Conservation (phyloP, 2,797 vertebrate genomes). For the Hypotaenidia okinawae region DNA sequence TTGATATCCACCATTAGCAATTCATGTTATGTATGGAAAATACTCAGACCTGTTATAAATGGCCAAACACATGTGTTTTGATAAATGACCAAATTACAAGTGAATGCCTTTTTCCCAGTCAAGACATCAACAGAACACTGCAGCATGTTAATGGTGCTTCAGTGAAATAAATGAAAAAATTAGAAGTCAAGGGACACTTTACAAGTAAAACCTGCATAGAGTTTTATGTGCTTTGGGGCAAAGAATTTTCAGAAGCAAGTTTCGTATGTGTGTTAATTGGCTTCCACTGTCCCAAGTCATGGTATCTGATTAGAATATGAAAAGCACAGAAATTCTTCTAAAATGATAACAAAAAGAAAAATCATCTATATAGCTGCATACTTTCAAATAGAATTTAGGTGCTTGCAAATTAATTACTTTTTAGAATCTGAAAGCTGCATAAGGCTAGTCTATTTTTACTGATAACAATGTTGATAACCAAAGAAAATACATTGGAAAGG, state of each 20-base stretch:
- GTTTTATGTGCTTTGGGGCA: not conserved
- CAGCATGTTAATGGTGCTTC: not conserved
- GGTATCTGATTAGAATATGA: not conserved
- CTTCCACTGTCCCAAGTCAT: not conserved
- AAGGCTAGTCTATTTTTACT: slow-evolving; percentile 28
- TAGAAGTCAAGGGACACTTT: not conserved
- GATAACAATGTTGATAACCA: not conserved
- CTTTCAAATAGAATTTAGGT: not conserved
- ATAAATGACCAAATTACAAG: not conserved
- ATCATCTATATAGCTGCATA: not conserved
- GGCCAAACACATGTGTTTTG: not conserved
- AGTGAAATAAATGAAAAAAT: not conserved
- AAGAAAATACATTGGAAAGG: not conserved
- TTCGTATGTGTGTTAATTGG: not conserved
- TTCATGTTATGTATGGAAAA: not conserved
- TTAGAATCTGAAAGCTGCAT: not conserved
- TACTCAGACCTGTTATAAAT: not conserved
- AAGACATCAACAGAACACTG: not conserved
- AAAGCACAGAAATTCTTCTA: not conserved
- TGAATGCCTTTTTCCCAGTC: not conserved
- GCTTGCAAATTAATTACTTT: not conserved
- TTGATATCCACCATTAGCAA: not conserved
- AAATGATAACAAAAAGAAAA: not conserved
- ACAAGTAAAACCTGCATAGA: not conserved
- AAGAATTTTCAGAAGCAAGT: not conserved